phyloP scores from a whole-genome alignment of 1,140 invertebrate genomes.

The Eufriesea mexicana region DNA sequence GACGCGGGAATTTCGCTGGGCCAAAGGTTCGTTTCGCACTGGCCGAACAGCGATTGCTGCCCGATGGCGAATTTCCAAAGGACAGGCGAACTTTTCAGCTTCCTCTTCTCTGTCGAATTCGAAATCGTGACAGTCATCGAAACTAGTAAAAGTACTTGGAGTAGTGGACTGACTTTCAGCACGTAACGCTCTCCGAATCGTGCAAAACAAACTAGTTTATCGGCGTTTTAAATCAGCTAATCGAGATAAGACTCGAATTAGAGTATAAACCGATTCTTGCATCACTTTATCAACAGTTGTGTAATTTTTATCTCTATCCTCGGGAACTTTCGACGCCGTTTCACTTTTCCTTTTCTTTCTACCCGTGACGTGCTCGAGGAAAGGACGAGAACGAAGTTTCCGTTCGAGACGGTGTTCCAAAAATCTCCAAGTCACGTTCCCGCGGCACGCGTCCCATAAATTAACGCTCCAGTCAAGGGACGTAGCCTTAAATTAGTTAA shows the following conservation, averaged over 20 bases:
- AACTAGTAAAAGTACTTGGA: too few relatives aligned
- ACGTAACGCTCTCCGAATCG: too few relatives aligned
- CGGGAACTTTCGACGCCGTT: too few relatives aligned
- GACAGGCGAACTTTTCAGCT: too few relatives aligned
- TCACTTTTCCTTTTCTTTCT: neutral
- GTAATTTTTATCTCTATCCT: too few relatives aligned
- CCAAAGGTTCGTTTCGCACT: neutral
- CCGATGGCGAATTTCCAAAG: neutral
- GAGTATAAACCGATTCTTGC: too few relatives aligned
- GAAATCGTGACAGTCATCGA: too few relatives aligned
- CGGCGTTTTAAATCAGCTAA: too few relatives aligned
- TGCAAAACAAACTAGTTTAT: too few relatives aligned
- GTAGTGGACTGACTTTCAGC: too few relatives aligned
- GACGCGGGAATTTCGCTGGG: neutral
- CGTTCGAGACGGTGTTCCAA: neutral
- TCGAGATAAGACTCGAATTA: neutral
- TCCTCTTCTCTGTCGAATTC: too few relatives aligned
- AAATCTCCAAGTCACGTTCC: neutral
- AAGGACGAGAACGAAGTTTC: neutral
- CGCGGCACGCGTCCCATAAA: neutral
- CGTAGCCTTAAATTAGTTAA: conserved; percentile 28
- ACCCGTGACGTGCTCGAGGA: neutral
- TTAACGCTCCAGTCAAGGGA: neutral
- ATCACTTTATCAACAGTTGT: too few relatives aligned
- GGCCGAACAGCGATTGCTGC: neutral